These are phyloP conservation scores for Formica exsecta DNA, from an alignment of 1,140 invertebrate species.

Conservation along the genomic window DNA sequence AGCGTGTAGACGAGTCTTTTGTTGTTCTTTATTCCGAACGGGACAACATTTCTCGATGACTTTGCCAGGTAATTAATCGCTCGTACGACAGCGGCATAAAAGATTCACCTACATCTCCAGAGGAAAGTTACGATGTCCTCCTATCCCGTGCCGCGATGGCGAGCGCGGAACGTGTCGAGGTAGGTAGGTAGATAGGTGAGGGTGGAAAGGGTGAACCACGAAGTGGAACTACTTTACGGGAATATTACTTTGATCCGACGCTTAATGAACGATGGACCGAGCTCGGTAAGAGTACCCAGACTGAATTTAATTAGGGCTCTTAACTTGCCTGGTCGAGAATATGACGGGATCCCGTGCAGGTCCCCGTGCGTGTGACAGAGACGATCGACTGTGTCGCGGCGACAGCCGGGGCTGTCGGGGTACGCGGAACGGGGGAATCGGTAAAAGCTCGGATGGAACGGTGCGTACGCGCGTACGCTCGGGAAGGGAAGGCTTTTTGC, in stretches of 20 bases:
- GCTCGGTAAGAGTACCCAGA: constrained; percentile 83
- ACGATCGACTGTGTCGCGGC: constrained; percentile 38
- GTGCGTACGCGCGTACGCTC: constrained; percentile 62
- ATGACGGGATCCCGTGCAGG: constrained; percentile 72
- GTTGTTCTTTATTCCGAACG: constrained; percentile 51
- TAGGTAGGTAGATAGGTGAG: constrained; percentile 48
- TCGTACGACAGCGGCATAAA: constrained; percentile 65
- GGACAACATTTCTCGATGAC: constrained; percentile 35
- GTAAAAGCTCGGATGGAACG: constrained; percentile 81
- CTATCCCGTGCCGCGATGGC: constrained; percentile 22
- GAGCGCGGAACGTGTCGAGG: constrained; percentile 59
- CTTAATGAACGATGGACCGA: constrained; percentile 82
- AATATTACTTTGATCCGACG: constrained; percentile 85
- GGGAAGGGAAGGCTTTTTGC: constrained; percentile 75
- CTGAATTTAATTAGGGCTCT: constrained; percentile 86
- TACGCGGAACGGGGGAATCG: constrained; percentile 64
- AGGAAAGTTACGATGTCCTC: constrained; percentile 66
- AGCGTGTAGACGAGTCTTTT: background rate
- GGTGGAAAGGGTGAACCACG: constrained; percentile 67
- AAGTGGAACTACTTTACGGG: constrained; percentile 76
- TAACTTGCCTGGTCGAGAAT: constrained; percentile 79
- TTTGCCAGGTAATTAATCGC: constrained; percentile 70
- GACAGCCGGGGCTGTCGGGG: constrained; percentile 72
- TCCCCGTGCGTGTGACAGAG: constrained; percentile 61
- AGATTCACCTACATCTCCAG: constrained; percentile 69